Evolutionary conservation across 2,888 invertebrate species (phyloP), one percentile per base, ranked within the genome.

Genomic region (Sesia bembeciformis): DNA sequence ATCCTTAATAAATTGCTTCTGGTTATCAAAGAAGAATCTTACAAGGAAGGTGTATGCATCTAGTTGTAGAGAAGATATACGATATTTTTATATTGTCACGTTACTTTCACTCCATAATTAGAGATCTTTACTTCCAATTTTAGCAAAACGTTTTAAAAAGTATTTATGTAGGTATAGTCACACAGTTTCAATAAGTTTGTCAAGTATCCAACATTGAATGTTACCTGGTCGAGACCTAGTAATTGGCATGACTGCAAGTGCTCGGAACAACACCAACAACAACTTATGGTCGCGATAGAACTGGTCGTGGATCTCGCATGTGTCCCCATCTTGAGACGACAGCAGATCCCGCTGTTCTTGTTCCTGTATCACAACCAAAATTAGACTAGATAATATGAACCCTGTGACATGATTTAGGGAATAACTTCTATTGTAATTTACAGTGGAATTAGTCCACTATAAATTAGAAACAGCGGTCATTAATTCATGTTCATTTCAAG

Each of bases 251-350:
- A 93, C 93, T 0, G 92, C 93, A 49, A 93, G 77, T 0, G 90
- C 91, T 60, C 92, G 83, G 68, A 93, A 93, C 52, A 93, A 68
- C 52, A 91, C 90, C 39, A 93, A 73, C 40, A 93, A 76, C 54
- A 93, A 71, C 68, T 93, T 93, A 66, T 93, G 93, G 67, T 93
- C 93, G 53, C 92, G 84, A 65, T 93, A 93, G 77, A 93, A 93
- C 70, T 92, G 92, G 67, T 93, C 93, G 67, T 93, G 92, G 49
- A 86, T 81, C 68, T 93, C 93, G 49, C 92, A 90, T 4, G 90
- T 90, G 63, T 91, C 84, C 3, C 92, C 92, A 74, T 93, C 90
- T 59, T 90, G 84, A 0, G 91, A 91, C 53, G 90, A 90, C 6
- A 93, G 70, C 66, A 81, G 66, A 46, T 90, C 85, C 51, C 93